Base-by-base conservation (phyloP, 2,797 vertebrate genomes). In the Chelon labrosus region DNA sequence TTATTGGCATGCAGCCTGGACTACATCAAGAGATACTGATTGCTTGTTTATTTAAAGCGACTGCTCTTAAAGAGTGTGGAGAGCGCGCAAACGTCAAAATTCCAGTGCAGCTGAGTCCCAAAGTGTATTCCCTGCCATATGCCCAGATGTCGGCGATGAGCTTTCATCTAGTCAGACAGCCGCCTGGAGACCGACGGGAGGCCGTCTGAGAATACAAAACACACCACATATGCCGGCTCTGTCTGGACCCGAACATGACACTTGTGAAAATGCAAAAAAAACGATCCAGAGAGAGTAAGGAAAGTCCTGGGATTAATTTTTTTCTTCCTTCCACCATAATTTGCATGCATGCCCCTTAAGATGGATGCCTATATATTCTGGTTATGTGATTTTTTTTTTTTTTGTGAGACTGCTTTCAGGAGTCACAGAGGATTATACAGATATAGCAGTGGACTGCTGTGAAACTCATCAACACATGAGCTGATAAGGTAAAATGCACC, bases 151-250 rank as follows among this genome's bases (percentile, higher is more conserved):
- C 86, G 86, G 68, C 60, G 5, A 50, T 59, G 77, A 69, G 75
- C 62, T 83, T 74, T 83, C 4, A 52, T 82, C 73, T 84, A 20
- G 73, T 85, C 75, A 81, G 82, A 80, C 86, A 74, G 82, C 77
- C 61, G 78, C 71, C 77, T 79, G 66, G 79, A 85, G 83, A 85
- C 83, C 65, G 75, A 65, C 65, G 44, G 66, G 70, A 77, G 73
- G 50, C 77, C 83, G 82, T 79, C 54, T 51, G 71, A 68, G 65
- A 59, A 64, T 13, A 46, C 73, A 68, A 85, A 72, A 57, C 72
- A 60, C 76, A 49, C 56, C 20, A 22, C 57, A 2, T 0, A 60
- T 53, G 8, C 64, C 14, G n/a, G 8, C 61, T 42, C 31, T 39
- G 61, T 58, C 41, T 59, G 39, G 71, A 61, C 50, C 41, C 0